Evolutionary conservation across 2,888 invertebrate species (phyloP).

Genomic region (Zhuqinia jingwanae): DNA sequence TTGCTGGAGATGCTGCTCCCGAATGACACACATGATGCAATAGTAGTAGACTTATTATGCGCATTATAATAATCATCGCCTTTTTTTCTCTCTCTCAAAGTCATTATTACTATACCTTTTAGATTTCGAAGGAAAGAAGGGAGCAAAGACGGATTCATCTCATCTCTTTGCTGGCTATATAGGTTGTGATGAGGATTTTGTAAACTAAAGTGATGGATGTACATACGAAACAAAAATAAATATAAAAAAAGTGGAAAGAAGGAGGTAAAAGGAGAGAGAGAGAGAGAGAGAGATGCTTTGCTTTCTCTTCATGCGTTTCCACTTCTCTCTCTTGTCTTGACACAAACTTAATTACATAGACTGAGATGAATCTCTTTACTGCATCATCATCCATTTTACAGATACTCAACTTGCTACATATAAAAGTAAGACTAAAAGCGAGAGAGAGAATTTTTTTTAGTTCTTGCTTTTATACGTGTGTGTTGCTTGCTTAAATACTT

Average conservation of each 20-base stretch:
- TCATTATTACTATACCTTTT: no score
- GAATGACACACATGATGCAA: no score
- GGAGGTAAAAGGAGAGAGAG: neutral
- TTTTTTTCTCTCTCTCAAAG: no score
- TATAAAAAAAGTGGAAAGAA: conserved; percentile 17
- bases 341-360: conserved; percentile 76
- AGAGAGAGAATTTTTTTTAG: conserved; percentile 40
- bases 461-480: neutral
- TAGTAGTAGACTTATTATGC: no score
- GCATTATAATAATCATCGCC: no score
- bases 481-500: neutral
- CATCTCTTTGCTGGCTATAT: no score
- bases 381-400: conserved; percentile 74
- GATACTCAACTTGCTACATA: conserved; percentile 59
- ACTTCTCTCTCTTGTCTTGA: conserved; percentile 71
- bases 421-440: conserved; percentile 6
- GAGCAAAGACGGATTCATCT: neutral
- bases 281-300: conserved; percentile 46
- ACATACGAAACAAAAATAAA: no score
- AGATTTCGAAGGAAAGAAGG: conserved; percentile 28
- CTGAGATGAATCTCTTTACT: conserved; percentile 75
- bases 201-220: no score
- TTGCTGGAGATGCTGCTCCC: no score
- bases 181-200: no score
- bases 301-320: conserved; percentile 59